Conservation (phyloP, 2,797 vertebrate species). For the Alectoris magna region DNA sequence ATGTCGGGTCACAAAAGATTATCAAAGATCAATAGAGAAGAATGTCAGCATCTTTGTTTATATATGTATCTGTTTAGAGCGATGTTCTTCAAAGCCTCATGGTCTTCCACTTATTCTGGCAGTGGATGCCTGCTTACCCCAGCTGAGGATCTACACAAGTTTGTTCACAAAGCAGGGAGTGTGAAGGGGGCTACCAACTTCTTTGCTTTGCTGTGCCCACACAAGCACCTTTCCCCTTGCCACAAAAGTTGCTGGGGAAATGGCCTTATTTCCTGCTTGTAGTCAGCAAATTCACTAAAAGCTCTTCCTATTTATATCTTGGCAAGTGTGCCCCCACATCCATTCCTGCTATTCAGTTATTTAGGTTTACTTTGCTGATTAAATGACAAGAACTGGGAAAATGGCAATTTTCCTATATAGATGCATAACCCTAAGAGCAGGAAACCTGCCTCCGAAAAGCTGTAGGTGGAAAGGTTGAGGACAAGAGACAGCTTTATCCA, state of each 20-base stretch:
- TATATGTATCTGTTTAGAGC: background rate
- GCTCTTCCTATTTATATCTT: background rate
- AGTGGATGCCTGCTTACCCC: background rate
- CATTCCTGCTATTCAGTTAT: background rate
- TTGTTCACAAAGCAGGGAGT: background rate
- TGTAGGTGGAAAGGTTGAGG: background rate
- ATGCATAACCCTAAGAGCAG: background rate
- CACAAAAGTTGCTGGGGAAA: background rate
- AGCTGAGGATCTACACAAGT: background rate
- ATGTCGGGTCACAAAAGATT: background rate
- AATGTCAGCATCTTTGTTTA: background rate
- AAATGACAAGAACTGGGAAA: background rate
- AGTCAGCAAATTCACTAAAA: background rate
- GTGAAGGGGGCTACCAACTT: background rate
- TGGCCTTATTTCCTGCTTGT: background rate
- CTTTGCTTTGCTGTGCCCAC: background rate
- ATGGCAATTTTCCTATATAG: background rate
- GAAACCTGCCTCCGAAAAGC: background rate
- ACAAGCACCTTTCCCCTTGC: background rate
- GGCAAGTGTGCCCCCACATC: background rate
- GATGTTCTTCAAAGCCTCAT: background rate
- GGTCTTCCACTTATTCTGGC: background rate
- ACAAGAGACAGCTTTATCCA: background rate
- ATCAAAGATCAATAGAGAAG: background rate
- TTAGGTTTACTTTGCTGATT: background rate